Evolutionary conservation across 1,140 invertebrate species (phyloP), one percentile per base, ranked within the genome.

Genomic region (Melipona quadrifasciata): DNA sequence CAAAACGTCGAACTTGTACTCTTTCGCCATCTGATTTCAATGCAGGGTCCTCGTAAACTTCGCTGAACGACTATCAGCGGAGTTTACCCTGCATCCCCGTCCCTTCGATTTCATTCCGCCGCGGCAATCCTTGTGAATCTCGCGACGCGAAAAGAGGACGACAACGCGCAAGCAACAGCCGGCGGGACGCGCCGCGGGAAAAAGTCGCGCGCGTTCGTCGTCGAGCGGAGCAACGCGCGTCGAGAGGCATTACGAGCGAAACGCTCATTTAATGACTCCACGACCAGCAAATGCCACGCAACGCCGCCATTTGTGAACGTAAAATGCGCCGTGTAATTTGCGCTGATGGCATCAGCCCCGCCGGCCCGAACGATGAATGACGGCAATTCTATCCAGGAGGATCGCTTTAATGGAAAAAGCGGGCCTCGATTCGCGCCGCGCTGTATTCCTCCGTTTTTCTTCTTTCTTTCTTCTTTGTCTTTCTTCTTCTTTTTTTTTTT

Each of bases 231-330:
- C 21, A 57, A 55, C 80, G 70, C 73, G 53, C 14, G 73, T 65
- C 57, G 80, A 74, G 71, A 73, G 80, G 80, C 51, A 82, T 75
- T 82, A 75, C 70, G 72, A 67, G 27, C 21, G 58, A 61, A 55
- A 53, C 61, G 61, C 61, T 75, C 72, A 68, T 73, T 73, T 82
- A 82, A 82, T 82, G 72, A 82, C 51, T 55, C 72, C 61, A 47
- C 80, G 47, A 31, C 68, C 68, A 34, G 39, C 79, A 80, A 80
- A 72, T 80, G 68, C 79, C 79, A 64, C 79, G 79, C 79, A 80
- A 80, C 79, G 34, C 68, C 55, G 79, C 68, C 55, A 80, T 80
- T 72, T 80, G 53, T 73, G 68, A n/a, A 61, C 79, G 53, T 51
- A 61, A 73, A 80, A 80, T 61, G 79, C 71, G 47, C 58, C 71